These are phyloP conservation scores for Erpornis zantholeuca DNA, from an alignment of 2,113 vertebrate genomes.

Conservation along the genomic window DNA sequence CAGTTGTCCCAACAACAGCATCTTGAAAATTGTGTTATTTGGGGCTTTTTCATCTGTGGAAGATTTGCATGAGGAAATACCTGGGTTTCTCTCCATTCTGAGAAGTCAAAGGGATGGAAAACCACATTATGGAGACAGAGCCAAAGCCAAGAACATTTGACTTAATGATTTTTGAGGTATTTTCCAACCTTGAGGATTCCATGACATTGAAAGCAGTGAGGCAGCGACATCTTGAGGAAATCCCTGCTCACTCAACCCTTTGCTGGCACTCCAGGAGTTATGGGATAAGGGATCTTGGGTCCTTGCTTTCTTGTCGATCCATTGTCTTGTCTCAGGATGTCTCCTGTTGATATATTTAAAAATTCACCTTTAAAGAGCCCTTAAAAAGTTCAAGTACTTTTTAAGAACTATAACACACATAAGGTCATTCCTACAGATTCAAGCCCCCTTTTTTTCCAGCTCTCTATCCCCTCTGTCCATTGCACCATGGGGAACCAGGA, in stretches of 20 bases:
- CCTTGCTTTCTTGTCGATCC: background rate
- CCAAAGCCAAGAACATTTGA: too few relatives aligned
- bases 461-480: background rate
- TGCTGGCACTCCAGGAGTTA: background rate
- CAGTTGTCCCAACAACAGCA: background rate
- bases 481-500: background rate
- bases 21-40: background rate
- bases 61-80: background rate
- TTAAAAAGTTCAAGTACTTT: background rate
- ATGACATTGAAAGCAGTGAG: background rate
- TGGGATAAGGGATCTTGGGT: too few relatives aligned
- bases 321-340: background rate
- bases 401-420: background rate
- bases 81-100: background rate
- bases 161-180: background rate
- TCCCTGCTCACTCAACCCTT: background rate
- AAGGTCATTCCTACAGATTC: background rate
- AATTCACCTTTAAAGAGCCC: background rate
- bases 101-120: background rate
- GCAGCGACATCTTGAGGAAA: constrained; percentile 18
- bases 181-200: background rate
- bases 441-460: background rate
- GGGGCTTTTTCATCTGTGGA: background rate
- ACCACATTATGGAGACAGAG: background rate
- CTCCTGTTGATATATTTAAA: background rate